Conservation (phyloP, 2,888 invertebrate species). For the Villa cingulata region DNA sequence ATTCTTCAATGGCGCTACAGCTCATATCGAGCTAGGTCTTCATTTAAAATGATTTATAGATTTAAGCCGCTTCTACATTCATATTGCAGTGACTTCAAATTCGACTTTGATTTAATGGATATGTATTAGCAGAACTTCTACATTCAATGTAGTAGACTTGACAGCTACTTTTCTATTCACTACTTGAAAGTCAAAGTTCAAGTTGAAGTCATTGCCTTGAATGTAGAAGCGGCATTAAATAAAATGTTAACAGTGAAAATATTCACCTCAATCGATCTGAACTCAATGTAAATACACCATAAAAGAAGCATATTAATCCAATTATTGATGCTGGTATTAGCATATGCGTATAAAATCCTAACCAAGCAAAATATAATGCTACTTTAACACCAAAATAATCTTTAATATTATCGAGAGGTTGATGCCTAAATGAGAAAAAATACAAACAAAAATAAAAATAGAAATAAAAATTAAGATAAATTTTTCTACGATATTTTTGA, state of each 20-base stretch:
- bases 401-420: constrained; percentile 63
- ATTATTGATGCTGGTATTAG: constrained; percentile 57
- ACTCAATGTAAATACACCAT: constrained; percentile 40
- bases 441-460: background rate
- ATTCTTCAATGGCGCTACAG: no score
- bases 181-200: no score
- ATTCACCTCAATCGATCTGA: constrained; percentile 35
- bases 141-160: no score
- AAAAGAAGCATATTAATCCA: constrained; percentile 52
- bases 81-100: no score
- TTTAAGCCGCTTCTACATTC: no score
- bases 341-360: constrained; percentile 76
- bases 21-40: no score
- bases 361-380: constrained; percentile 71
- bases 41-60: background rate
- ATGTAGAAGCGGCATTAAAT: no score
- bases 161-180: no score
- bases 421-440: constrained; percentile 29
- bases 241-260: background rate
- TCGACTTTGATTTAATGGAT: no score
- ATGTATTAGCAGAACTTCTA: no score
- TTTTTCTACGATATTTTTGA: no score
- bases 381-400: constrained; percentile 66
- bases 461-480: background rate
- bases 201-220: no score